A percentile compares a stretch with the other conserved stretches of the same genome.
Evolutionary conservation across 2,888 invertebrate species (phyloP).

Genomic region (Melanostoma mellinum): DNA sequence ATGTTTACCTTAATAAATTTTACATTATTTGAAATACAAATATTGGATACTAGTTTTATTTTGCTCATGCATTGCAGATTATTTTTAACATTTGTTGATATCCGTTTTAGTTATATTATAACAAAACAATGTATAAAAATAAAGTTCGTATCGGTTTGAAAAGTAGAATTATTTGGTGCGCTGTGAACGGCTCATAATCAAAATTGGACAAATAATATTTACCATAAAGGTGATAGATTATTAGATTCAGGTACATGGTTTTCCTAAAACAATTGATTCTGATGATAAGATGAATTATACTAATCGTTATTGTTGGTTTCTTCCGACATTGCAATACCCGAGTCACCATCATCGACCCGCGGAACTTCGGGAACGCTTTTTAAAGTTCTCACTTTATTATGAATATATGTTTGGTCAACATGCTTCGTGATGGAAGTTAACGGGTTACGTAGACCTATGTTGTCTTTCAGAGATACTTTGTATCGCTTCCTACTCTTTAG

Average conservation of each 20-base stretch:
- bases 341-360: slow-evolving; percentile 46
- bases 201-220: not conserved
- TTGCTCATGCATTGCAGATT: too few species aligned
- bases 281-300: not conserved
- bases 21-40: too few species aligned
- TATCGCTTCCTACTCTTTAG: slow-evolving; percentile 76
- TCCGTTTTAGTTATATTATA: too few species aligned
- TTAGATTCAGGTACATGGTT: slow-evolving; percentile 13
- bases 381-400: slow-evolving; percentile 31
- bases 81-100: too few species aligned
- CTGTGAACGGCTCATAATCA: too few species aligned
- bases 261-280: not conserved
- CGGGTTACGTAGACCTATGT: slow-evolving; percentile 74
- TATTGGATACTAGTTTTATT: too few species aligned
- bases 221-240: not conserved
- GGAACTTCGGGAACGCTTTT: slow-evolving; percentile 22
- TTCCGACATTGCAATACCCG: slow-evolving; percentile 52
- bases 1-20: too few species aligned
- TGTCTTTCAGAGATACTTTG: slow-evolving; percentile 79
- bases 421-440: not conserved
- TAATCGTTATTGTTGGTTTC: not conserved
- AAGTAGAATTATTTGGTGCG: too few species aligned
- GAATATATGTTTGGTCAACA: not conserved
- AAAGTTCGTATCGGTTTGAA: too few species aligned
- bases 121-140: too few species aligned